phyloP scores from a whole-genome alignment of 2,888 invertebrate genomes.

The Archips xylosteana region DNA sequence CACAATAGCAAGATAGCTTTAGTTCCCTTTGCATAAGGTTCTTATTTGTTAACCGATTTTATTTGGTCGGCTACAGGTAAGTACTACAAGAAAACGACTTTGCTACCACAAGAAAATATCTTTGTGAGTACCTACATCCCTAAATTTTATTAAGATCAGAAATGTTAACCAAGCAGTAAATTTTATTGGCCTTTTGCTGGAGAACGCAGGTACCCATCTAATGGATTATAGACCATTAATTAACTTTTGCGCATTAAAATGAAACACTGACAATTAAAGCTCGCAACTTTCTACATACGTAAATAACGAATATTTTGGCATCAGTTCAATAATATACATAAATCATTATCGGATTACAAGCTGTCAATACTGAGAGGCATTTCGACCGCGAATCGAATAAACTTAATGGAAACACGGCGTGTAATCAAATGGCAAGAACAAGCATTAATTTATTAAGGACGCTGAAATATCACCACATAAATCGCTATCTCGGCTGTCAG shows the following conservation, averaged over 20 bases:
- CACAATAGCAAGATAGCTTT: no score
- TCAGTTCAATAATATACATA: constrained; percentile 50
- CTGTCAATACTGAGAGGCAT: constrained; percentile 69
- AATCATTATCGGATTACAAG: constrained; percentile 69
- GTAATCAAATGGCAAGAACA: constrained; percentile 83
- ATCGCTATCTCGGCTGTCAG: constrained; percentile 82
- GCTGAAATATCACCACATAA: constrained; percentile 84
- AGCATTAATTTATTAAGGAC: constrained; percentile 85
- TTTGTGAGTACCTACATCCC: neutral
- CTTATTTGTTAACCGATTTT: no score
- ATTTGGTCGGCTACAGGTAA: no score
- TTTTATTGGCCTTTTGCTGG: neutral
- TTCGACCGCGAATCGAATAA: constrained; percentile 71
- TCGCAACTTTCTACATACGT: constrained; percentile 32
- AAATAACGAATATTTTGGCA: constrained; percentile 42
- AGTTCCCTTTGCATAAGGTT: no score
- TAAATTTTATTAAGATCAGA: neutral
- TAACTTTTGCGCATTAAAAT: constrained; percentile 11
- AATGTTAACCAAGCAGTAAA: neutral
- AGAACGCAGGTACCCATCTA: neutral
- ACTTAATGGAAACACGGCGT: constrained; percentile 75
- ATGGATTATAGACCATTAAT: neutral
- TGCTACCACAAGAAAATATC: neutral
- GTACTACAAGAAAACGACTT: no score
- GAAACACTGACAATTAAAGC: constrained; percentile 15